Conservation (phyloP, 2,113 vertebrate species). For the Meles meles region DNA sequence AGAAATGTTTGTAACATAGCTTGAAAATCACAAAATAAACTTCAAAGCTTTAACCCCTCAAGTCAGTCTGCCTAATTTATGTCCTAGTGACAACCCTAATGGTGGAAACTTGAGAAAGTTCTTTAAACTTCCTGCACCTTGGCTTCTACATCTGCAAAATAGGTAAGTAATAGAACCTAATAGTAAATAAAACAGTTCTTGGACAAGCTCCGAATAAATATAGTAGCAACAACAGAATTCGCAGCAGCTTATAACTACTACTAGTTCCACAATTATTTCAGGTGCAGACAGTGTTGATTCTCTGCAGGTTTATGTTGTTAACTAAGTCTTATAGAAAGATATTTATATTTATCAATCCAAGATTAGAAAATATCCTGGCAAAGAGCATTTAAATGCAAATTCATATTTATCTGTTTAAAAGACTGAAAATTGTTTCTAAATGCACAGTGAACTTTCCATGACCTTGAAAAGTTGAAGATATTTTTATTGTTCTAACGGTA, state of each 20-base stretch:
- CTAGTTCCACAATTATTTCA: background rate
- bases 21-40: conserved; percentile 16
- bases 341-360: background rate
- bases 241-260: background rate
- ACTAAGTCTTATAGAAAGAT: background rate
- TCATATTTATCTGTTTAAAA: background rate
- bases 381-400: background rate
- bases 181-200: background rate
- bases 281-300: background rate
- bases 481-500: background rate
- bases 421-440: background rate
- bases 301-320: background rate
- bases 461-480: conserved; percentile 4
- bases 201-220: background rate
- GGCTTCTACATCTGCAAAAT: background rate
- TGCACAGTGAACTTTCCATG: background rate
- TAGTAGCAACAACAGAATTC: background rate
- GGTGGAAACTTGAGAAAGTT: background rate
- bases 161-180: background rate
- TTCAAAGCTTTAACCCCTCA: background rate
- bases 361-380: background rate
- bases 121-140: background rate
- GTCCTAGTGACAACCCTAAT: background rate
- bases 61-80: background rate
- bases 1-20: background rate